Conservation (phyloP, 2,797 vertebrate genomes). For the Platalea minor region DNA sequence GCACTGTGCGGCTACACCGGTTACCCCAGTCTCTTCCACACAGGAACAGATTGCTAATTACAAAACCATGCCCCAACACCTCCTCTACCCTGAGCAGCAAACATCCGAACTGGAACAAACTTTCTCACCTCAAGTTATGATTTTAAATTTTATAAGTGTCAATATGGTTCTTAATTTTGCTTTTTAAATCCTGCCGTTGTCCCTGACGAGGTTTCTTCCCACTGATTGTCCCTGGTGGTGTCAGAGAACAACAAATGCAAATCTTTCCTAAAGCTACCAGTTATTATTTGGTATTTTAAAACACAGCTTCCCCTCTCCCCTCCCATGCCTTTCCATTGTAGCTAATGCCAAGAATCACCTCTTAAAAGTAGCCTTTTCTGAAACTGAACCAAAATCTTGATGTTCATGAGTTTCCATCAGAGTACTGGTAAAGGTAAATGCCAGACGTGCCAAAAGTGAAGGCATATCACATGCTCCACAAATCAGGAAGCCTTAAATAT, state of each 20-base stretch:
- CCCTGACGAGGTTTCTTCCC: background rate
- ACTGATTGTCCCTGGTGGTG: background rate
- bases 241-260: background rate
- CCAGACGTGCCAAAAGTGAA: background rate
- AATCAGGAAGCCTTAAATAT: background rate
- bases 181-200: background rate
- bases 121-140: slow-evolving; percentile 32
- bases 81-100: slow-evolving; percentile 22
- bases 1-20: background rate
- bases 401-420: background rate
- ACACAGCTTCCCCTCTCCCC: background rate
- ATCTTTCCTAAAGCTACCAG: background rate
- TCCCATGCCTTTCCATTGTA: background rate
- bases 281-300: background rate
- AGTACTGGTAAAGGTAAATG: background rate
- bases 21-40: background rate
- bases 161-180: background rate
- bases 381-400: background rate
- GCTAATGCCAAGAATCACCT: background rate
- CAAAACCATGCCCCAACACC: slow-evolving; percentile 8
- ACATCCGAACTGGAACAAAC: slow-evolving; percentile 23
- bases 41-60: slow-evolving; percentile 44
- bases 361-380: background rate
- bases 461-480: background rate
- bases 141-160: background rate